A percentile compares a stretch with the other conserved stretches of the same genome.
Conservation (phyloP, 2,113 vertebrate species). For the human region DNA sequence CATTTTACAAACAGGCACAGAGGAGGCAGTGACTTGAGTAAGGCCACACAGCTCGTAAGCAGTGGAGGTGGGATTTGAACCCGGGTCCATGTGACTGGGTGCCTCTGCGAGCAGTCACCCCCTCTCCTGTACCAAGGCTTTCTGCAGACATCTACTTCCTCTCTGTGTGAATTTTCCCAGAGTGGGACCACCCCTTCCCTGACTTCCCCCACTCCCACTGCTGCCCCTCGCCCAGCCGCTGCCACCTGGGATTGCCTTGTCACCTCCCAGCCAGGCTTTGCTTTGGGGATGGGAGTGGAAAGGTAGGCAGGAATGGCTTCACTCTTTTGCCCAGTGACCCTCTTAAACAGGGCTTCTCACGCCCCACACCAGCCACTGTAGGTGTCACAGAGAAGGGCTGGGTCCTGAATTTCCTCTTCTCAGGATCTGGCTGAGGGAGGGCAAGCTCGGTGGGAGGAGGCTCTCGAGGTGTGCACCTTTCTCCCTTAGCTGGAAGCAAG, state of each 20-base stretch:
- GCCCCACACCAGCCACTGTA: accelerated
- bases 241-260: background rate
- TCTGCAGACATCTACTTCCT: background rate
- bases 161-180: background rate
- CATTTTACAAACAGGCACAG: background rate
- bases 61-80: background rate
- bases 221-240: background rate
- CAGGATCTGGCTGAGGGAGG: background rate
- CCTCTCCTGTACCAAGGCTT: background rate
- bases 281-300: background rate
- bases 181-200: background rate
- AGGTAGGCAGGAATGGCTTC: background rate
- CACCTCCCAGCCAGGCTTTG: background rate
- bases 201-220: background rate
- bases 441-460: accelerated
- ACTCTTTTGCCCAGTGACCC: too few relatives aligned
- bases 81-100: background rate
- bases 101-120: accelerated
- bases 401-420: background rate
- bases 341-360: too few relatives aligned
- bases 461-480: accelerated
- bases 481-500: background rate
- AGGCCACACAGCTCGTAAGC: background rate
- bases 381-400: background rate
- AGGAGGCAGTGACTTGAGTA: background rate